These are phyloP conservation scores for Heliconius congener DNA, from an alignment of 1,140 invertebrate species.

Conservation along the genomic window DNA sequence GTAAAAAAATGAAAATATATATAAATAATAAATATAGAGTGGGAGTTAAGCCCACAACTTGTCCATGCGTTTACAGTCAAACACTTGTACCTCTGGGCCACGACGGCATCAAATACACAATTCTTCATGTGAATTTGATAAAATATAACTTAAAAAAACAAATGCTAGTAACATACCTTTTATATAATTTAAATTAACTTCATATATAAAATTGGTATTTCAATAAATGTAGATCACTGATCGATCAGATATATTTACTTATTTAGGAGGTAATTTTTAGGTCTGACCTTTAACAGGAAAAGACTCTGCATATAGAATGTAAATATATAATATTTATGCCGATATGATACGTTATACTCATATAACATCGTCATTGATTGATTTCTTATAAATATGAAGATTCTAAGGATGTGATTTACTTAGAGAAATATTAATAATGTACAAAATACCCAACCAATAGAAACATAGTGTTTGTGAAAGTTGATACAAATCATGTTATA, in stretches of 20 bases:
- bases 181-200: background rate
- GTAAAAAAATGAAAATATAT: too few relatives aligned
- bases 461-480: background rate
- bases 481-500: constrained; percentile 6
- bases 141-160: background rate
- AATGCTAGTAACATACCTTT: background rate
- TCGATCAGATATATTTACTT: background rate
- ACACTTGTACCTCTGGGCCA: too few relatives aligned
- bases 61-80: too few relatives aligned
- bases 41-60: too few relatives aligned
- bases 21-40: too few relatives aligned
- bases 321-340: background rate
- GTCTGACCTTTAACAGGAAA: constrained; percentile 1
- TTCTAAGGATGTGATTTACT: too few relatives aligned
- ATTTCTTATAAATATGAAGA: background rate
- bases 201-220: background rate
- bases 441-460: background rate
- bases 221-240: background rate
- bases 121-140: background rate
- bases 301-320: background rate
- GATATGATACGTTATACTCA: background rate
- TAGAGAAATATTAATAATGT: background rate
- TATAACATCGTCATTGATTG: background rate
- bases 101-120: background rate
- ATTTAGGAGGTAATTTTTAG: background rate